These are phyloP conservation scores for Muntiacus reevesi DNA, from an alignment of 2,113 vertebrate species.

Conservation along the genomic window DNA sequence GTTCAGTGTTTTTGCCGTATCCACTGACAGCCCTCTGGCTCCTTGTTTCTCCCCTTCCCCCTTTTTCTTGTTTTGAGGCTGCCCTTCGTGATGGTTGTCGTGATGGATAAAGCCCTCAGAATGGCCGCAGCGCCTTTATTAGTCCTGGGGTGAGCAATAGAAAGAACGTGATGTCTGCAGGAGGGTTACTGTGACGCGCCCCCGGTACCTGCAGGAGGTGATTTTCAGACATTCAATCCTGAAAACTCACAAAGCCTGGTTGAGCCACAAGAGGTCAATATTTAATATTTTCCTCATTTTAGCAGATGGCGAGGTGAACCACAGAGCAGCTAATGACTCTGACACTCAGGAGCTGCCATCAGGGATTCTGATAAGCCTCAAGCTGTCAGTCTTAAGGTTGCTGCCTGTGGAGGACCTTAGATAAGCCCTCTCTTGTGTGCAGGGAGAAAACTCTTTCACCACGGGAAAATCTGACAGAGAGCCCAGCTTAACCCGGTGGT, in stretches of 20 bases:
- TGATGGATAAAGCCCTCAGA: background rate
- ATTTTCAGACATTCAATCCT: background rate
- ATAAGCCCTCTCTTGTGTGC: background rate
- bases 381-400: background rate
- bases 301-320: background rate
- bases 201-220: background rate
- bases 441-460: background rate
- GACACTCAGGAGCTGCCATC: background rate
- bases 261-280: background rate
- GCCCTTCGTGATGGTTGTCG: rapidly evolving
- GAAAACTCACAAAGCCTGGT: background rate
- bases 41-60: background rate
- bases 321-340: background rate
- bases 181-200: background rate
- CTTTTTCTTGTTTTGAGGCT: too few species aligned
- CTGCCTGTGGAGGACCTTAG: background rate
- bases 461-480: background rate
- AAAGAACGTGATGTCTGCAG: background rate
- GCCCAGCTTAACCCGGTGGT: background rate
- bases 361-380: background rate
- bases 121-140: background rate
- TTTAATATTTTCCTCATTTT: conserved; percentile 44
- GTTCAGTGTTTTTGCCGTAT: background rate
- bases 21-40: background rate
- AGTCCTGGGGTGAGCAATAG: background rate